These are phyloP conservation scores for Diaphora mendica DNA, from an alignment of 2,888 invertebrate species.

Conservation along the genomic window DNA sequence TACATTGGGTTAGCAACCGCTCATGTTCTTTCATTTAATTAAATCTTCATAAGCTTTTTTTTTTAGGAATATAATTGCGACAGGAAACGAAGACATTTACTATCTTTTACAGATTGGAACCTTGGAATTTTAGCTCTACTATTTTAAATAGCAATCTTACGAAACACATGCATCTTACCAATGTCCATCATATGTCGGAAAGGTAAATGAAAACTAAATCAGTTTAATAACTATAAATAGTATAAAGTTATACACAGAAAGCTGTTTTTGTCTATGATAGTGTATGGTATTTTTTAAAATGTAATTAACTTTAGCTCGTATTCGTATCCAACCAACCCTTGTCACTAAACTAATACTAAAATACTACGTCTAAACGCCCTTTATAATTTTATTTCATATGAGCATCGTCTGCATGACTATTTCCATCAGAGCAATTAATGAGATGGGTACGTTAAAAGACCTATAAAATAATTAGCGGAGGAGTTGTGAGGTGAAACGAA, in stretches of 20 bases:
- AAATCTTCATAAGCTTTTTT: neutral
- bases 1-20: neutral
- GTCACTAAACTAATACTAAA: neutral
- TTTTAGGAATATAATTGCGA: neutral
- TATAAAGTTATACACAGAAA: neutral
- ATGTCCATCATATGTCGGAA: conserved; percentile 60
- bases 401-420: neutral
- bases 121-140: conserved; percentile 25
- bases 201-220: conserved; percentile 39
- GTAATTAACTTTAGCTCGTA: neutral
- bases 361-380: neutral
- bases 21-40: neutral
- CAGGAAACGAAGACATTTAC: neutral
- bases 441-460: neutral
- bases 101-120: conserved; percentile 23
- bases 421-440: neutral
- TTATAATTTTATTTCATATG: neutral
- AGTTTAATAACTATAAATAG: conserved; percentile 3
- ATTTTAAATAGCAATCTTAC: conserved; percentile 54
- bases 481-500: neutral
- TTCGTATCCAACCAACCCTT: neutral
- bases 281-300: neutral
- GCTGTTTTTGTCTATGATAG: neutral
- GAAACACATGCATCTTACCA: conserved; percentile 78
- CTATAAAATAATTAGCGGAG: neutral